A percentile compares a stretch with the other conserved stretches of the same genome.
phyloP scores from a whole-genome alignment of 2,888 invertebrate species.

The Ennomos quercinarius region DNA sequence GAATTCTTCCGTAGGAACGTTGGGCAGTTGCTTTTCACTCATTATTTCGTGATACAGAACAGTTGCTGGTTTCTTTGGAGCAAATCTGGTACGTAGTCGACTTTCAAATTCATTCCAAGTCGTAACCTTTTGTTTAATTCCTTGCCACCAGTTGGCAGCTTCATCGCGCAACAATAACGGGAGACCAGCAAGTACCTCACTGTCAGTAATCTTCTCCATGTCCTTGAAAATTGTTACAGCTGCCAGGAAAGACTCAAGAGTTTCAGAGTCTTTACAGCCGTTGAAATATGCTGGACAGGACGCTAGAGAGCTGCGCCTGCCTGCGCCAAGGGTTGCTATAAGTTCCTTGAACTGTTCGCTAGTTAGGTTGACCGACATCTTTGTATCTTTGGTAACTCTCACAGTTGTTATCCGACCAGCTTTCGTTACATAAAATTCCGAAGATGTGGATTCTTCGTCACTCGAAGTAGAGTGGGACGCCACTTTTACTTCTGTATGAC shows the following conservation, averaged over 20 bases:
- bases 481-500: too few relatives aligned
- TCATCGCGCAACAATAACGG: neutral
- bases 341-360: too few relatives aligned
- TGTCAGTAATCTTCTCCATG: neutral
- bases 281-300: neutral
- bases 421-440: too few relatives aligned
- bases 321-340: too few relatives aligned
- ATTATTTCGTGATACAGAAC: neutral
- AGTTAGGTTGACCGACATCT: too few relatives aligned
- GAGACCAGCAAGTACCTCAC: neutral
- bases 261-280: neutral
- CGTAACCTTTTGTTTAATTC: neutral
- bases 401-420: too few relatives aligned
- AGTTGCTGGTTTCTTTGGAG: neutral
- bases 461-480: too few relatives aligned
- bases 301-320: too few relatives aligned
- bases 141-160: neutral
- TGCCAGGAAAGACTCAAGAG: neutral
- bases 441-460: too few relatives aligned
- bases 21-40: neutral
- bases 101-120: neutral
- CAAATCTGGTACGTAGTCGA: neutral
- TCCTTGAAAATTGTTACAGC: neutral
- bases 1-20: neutral
- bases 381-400: too few relatives aligned